phyloP scores from a whole-genome alignment of 2,797 vertebrate genomes.

The Anguilla obscura region DNA sequence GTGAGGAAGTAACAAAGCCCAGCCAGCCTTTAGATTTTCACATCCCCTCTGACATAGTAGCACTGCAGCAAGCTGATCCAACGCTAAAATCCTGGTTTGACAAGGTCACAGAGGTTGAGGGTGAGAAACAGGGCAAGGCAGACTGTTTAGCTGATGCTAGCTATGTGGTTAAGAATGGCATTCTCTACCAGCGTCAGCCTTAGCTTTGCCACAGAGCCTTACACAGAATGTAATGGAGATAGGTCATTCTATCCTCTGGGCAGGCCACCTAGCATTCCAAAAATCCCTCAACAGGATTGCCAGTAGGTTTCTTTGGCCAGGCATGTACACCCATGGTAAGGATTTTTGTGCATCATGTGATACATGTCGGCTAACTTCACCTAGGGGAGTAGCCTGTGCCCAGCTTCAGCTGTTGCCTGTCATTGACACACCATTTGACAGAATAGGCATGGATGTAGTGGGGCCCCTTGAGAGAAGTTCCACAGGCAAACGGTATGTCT shows the following conservation, averaged over 20 bases:
- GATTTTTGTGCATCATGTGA: slow-evolving; percentile 15
- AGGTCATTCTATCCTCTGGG: neutral
- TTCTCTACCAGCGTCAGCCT: neutral
- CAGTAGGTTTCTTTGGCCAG: slow-evolving; percentile 15
- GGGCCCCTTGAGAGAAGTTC: slow-evolving; percentile 26
- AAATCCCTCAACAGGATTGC: slow-evolving; percentile 5
- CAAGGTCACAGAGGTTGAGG: neutral
- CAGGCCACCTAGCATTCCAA: neutral
- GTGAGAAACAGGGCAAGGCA: neutral
- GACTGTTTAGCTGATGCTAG: neutral
- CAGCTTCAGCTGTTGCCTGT: neutral
- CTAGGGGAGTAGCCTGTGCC: neutral
- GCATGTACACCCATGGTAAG: neutral
- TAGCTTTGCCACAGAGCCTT: neutral
- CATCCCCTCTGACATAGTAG: too few species aligned
- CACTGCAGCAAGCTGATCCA: too few species aligned
- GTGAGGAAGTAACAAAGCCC: too few species aligned
- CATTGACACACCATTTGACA: slow-evolving; percentile 21
- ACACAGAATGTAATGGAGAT: neutral
- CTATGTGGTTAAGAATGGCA: neutral
- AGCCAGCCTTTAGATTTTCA: too few species aligned
- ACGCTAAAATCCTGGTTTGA: neutral
- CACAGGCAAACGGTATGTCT: slow-evolving; percentile 20
- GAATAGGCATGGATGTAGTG: slow-evolving; percentile 32
- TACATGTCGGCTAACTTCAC: neutral